Percentiles rank a stretch among this genome's conserved stretches.
These are phyloP conservation scores for Alentia gelatinosa DNA, from an alignment of 2,888 invertebrate genomes.

Conservation along the genomic window DNA sequence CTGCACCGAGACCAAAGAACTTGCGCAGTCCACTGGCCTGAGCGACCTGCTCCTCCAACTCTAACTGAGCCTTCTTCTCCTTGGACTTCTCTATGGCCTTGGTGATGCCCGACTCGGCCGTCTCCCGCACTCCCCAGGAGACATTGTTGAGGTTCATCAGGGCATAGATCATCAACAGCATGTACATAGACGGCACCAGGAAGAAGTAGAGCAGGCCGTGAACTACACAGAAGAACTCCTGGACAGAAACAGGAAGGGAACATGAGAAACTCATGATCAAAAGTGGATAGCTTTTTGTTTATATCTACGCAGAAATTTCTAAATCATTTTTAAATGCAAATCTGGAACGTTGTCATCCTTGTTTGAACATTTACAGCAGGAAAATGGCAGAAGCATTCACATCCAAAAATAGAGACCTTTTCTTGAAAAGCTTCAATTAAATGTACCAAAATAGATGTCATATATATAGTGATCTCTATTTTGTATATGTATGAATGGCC, in stretches of 20 bases:
- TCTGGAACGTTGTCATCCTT: too few relatives aligned
- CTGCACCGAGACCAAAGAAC: neutral
- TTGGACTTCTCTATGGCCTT: neutral
- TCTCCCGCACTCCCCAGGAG: conserved; percentile 72
- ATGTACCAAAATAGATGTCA: too few relatives aligned
- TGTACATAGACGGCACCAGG: conserved; percentile 77
- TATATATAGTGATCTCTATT: too few relatives aligned
- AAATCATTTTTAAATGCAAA: too few relatives aligned
- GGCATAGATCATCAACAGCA: conserved; percentile 77
- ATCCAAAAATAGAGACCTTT: too few relatives aligned
- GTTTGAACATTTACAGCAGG: too few relatives aligned
- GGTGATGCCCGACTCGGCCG: neutral
- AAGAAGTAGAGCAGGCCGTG: conserved; percentile 75
- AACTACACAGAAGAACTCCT: conserved; percentile 67
- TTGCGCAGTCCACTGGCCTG: neutral
- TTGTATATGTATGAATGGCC: too few relatives aligned
- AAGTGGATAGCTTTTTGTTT: too few relatives aligned
- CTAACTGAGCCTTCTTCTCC: neutral
- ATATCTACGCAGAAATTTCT: too few relatives aligned
- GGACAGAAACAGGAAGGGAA: neutral
- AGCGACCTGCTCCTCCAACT: neutral
- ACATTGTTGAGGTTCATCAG: conserved; percentile 76
- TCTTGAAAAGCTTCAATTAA: too few relatives aligned
- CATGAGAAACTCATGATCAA: too few relatives aligned
- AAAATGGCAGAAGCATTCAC: too few relatives aligned